phyloP scores from a whole-genome alignment of 2,888 invertebrate species.

The Chorisops tibialis region DNA sequence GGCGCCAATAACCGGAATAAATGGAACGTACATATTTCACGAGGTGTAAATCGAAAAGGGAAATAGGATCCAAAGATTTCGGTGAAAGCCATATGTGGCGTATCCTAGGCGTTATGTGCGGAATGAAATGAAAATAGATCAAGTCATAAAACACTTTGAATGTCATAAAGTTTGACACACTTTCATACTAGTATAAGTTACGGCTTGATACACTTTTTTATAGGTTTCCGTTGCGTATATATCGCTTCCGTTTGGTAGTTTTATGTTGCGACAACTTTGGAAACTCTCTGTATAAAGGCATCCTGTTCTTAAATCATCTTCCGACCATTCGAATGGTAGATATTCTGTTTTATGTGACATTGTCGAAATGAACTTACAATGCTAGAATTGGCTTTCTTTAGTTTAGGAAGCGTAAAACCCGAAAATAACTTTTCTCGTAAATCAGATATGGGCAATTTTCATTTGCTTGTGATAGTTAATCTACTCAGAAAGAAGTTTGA shows the following conservation, averaged over 20 bases:
- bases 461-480: no score
- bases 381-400: slow-evolving; percentile 10
- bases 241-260: not conserved
- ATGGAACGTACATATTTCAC: no score
- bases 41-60: no score
- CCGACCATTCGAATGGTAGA: slow-evolving; percentile 10
- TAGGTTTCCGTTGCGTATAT: not conserved
- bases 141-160: slow-evolving; percentile 26
- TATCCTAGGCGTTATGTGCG: no score
- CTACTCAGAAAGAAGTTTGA: no score
- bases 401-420: not conserved
- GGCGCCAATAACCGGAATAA: no score
- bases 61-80: no score
- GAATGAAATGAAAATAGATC: slow-evolving; percentile 20
- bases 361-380: not conserved
- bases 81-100: no score
- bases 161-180: slow-evolving; percentile 24
- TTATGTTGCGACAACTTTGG: not conserved
- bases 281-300: not conserved
- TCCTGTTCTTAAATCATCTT: slow-evolving; percentile 19
- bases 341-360: slow-evolving; percentile 6
- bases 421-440: slow-evolving; percentile 14
- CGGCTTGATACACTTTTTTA: not conserved
- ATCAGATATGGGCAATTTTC: not conserved
- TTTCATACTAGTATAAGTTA: not conserved